Evolutionary conservation across 2,113 vertebrate species (phyloP).

Genomic region (Lampris incognitus): DNA sequence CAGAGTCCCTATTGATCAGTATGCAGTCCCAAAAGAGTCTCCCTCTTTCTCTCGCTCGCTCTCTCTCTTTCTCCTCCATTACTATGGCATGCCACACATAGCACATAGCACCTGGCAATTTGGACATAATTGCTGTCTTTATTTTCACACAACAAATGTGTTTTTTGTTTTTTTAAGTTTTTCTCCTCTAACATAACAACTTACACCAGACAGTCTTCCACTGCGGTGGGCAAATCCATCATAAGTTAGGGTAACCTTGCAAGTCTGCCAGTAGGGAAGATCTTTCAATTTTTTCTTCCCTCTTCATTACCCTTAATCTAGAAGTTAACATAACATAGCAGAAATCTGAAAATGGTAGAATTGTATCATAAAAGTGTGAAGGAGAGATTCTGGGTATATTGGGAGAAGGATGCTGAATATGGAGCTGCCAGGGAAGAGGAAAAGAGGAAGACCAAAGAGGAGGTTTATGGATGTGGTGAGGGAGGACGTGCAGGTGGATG

Average conservation of each 20-base stretch:
- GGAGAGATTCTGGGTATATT: no score
- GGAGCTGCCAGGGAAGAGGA: no score
- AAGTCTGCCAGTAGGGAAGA: neutral
- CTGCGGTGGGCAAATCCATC: no score
- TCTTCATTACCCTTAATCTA: neutral
- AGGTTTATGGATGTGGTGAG: no score
- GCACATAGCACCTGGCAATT: conserved; percentile 27
- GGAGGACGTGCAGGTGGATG: no score
- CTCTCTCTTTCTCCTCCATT: conserved; percentile 32
- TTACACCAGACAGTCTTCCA: neutral
- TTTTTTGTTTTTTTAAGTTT: neutral
- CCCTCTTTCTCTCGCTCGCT: neutral
- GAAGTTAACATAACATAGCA: neutral
- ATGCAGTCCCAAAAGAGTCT: conserved; percentile 30
- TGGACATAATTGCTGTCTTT: conserved; percentile 46
- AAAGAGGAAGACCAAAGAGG: no score
- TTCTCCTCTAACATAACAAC: neutral
- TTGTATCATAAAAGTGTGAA: no score
- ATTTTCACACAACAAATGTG: conserved; percentile 38
- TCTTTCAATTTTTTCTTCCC: neutral
- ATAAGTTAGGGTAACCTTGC: neutral
- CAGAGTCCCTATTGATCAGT: conserved; percentile 47
- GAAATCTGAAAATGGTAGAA: neutral
- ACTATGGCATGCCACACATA: conserved; percentile 21
- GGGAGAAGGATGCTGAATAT: no score